These are phyloP conservation scores for Ophiothrix spiculata DNA, from an alignment of 35 echinoderm and acorn worm species.

Conservation along the genomic window DNA sequence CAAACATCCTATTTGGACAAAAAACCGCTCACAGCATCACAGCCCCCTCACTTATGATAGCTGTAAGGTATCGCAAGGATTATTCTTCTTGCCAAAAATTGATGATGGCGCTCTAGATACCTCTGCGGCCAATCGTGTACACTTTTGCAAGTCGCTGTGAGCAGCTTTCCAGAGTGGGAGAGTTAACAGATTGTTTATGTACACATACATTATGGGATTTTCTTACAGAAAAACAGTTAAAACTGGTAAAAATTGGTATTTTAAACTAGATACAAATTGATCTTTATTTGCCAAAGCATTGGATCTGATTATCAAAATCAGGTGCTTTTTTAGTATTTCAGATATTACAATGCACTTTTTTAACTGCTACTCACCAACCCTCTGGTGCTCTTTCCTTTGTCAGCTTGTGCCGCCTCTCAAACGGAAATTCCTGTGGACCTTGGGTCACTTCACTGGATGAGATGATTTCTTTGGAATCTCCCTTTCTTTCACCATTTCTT, in stretches of 20 bases:
- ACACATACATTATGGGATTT: neutral
- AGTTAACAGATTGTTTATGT: neutral
- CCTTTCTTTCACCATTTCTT: slow-evolving; percentile 40
- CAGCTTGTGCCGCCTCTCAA: slow-evolving; percentile 55
- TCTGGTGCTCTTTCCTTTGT: slow-evolving; percentile 52
- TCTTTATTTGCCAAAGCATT: neutral
- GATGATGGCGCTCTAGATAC: too few relatives aligned
- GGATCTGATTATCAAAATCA: neutral
- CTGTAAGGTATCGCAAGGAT: too few relatives aligned
- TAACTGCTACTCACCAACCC: slow-evolving; percentile 23
- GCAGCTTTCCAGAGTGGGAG: too few relatives aligned
- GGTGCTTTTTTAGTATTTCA: neutral
- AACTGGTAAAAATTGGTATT: neutral
- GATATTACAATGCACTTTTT: neutral
- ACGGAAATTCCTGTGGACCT: slow-evolving; percentile 56
- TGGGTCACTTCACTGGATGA: slow-evolving; percentile 24
- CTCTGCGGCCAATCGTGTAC: too few relatives aligned
- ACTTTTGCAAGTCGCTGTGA: too few relatives aligned
- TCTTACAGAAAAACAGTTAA: neutral
- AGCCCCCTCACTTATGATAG: too few relatives aligned
- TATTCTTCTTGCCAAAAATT: too few relatives aligned
- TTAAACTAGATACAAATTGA: neutral
- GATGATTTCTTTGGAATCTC: slow-evolving; percentile 31
- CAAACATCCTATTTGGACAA: too few relatives aligned
- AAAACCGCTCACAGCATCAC: too few relatives aligned